Evolutionary conservation across 2,113 vertebrate genomes (phyloP).

Genomic region (Tachycineta bicolor): DNA sequence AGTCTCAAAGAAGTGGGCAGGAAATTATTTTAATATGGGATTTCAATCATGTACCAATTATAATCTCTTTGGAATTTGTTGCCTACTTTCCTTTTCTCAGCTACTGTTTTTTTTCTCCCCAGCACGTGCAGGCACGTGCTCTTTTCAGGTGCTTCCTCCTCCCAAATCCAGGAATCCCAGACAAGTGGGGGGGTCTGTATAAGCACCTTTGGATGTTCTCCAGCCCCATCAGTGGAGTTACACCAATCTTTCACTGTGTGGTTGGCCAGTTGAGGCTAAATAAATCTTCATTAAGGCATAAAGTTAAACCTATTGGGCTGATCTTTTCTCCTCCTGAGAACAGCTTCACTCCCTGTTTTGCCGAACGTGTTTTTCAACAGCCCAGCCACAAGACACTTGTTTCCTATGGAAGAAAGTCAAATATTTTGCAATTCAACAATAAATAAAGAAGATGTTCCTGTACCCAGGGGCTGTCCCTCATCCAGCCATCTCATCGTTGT

Average conservation of each 20-base stretch:
- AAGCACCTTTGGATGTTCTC: background rate
- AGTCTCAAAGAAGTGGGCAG: background rate
- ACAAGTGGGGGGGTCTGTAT: accelerated
- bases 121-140: background rate
- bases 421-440: background rate
- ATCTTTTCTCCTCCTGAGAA: background rate
- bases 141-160: background rate
- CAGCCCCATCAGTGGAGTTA: background rate
- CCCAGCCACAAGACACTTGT: background rate
- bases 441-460: background rate
- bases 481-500: background rate
- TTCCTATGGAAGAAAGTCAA: background rate
- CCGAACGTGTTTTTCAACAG: background rate
- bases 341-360: background rate
- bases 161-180: background rate
- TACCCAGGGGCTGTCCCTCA: background rate
- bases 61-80: conserved; percentile 26
- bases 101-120: background rate
- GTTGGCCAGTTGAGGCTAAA: background rate
- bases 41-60: conserved; percentile 47
- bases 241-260: background rate
- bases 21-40: conserved; percentile 56
- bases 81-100: background rate
- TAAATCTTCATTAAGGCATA: background rate
- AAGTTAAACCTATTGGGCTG: background rate